phyloP scores from a whole-genome alignment of 2,797 vertebrate species.

The Argya squamiceps region DNA sequence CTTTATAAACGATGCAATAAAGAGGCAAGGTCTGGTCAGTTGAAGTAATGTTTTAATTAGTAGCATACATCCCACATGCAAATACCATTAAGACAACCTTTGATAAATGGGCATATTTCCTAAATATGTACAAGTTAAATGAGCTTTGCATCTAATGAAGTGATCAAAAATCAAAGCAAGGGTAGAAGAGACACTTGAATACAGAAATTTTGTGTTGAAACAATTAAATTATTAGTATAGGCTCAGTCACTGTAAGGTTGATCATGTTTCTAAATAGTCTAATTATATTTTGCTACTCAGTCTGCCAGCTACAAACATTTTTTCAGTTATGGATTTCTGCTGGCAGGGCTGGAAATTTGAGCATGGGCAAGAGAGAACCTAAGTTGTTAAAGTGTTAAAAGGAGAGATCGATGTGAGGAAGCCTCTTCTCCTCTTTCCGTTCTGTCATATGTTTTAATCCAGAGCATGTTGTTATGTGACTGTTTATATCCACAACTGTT shows the following conservation, averaged over 20 bases:
- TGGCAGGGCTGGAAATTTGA: neutral
- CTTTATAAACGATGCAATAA: slow-evolving; percentile 9
- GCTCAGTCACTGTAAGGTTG: neutral
- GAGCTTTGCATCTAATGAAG: slow-evolving; percentile 37
- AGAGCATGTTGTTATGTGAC: neutral
- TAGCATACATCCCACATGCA: slow-evolving; percentile 4
- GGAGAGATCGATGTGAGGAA: neutral
- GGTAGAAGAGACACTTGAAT: slow-evolving; percentile 13
- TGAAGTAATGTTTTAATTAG: slow-evolving; percentile 61
- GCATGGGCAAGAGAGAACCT: neutral
- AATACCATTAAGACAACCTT: slow-evolving; percentile 37
- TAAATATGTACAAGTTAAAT: slow-evolving; percentile 26
- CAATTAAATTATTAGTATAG: neutral
- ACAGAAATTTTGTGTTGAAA: slow-evolving; percentile 21
- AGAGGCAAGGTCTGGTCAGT: slow-evolving; percentile 26
- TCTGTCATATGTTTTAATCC: neutral
- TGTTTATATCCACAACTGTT: neutral
- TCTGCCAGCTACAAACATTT: neutral
- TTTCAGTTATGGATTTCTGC: neutral
- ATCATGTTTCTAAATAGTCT: neutral
- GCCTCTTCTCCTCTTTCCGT: neutral
- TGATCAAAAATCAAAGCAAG: slow-evolving; percentile 44
- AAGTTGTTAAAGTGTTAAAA: neutral
- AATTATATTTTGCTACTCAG: neutral
- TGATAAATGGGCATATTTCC: slow-evolving; percentile 53